Evolutionary conservation across 2,113 vertebrate genomes (phyloP).

Genomic region (Lota lota): DNA sequence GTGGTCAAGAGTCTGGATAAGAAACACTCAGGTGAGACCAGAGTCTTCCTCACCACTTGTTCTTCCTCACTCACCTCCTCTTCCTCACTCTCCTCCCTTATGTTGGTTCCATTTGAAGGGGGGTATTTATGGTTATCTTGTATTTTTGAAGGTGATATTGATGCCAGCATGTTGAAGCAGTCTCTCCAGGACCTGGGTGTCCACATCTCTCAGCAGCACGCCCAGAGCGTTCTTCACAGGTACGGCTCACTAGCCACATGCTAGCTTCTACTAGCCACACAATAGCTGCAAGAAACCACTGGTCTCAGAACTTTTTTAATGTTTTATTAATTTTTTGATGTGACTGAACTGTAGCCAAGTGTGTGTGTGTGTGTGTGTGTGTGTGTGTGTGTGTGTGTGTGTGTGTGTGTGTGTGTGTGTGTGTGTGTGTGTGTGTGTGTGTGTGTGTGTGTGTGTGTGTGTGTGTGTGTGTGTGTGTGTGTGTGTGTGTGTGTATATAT

Average conservation of each 20-base stretch:
- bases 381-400: no score
- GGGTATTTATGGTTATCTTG: no score
- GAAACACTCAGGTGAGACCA: conserved; percentile 83
- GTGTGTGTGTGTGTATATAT: not conserved
- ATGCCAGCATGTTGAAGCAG: conserved; percentile 87
- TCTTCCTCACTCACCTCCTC: not conserved
- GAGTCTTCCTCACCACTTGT: no score
- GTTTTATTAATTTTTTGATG: no score
- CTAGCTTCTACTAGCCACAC: no score
- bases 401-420: no score
- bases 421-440: no score
- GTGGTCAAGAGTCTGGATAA: conserved; percentile 90
- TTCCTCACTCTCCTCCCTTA: no score
- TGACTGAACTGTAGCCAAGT: no score
- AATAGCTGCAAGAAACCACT: not conserved
- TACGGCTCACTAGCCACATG: conserved; percentile 43
- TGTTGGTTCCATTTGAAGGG: not conserved
- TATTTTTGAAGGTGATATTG: conserved; percentile 75
- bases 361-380: no score
- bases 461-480: not conserved
- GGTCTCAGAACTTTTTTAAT: no score
- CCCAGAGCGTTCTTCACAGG: conserved; percentile 90
- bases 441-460: no score
- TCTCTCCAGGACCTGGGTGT: conserved; percentile 90
- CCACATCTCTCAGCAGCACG: conserved; percentile 88